A percentile compares a stretch with the other conserved stretches of the same genome.
Conservation (phyloP, 2,888 invertebrate species). For the Timandra comae region DNA sequence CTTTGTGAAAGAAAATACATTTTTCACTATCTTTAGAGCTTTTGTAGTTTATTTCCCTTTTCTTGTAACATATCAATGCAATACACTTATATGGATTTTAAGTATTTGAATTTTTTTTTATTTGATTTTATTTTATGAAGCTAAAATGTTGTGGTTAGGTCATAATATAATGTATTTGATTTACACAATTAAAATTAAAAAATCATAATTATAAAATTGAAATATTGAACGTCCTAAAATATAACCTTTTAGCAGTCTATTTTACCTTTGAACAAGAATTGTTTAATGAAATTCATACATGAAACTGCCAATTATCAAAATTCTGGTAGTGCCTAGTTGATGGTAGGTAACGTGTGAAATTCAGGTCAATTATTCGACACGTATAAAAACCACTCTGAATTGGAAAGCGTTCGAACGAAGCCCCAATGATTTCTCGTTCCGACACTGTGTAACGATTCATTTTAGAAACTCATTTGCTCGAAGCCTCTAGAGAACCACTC, state of each 20-base stretch:
- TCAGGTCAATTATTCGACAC: conserved; percentile 27
- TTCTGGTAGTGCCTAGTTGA: conserved; percentile 7
- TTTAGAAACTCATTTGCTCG: conserved; percentile 65
- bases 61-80: conserved; percentile 40
- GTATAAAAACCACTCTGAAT: conserved; percentile 44
- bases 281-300: too few species aligned
- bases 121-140: too few species aligned
- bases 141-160: too few species aligned
- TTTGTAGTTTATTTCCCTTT: conserved; percentile 32
- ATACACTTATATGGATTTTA: conserved; percentile 17
- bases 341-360: conserved; percentile 20
- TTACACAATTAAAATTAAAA: too few species aligned
- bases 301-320: neutral
- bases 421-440: conserved; percentile 55
- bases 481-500: conserved; percentile 53
- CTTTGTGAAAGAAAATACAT: conserved; percentile 74
- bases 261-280: too few species aligned
- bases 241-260: too few species aligned
- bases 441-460: conserved; percentile 67
- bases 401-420: conserved; percentile 45
- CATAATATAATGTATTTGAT: too few species aligned
- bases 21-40: conserved; percentile 69
- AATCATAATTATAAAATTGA: too few species aligned
- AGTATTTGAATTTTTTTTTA: too few species aligned
- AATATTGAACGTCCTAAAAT: too few species aligned